Conservation (phyloP, 2,797 vertebrate species). For the Tauraco hartlaubi region DNA sequence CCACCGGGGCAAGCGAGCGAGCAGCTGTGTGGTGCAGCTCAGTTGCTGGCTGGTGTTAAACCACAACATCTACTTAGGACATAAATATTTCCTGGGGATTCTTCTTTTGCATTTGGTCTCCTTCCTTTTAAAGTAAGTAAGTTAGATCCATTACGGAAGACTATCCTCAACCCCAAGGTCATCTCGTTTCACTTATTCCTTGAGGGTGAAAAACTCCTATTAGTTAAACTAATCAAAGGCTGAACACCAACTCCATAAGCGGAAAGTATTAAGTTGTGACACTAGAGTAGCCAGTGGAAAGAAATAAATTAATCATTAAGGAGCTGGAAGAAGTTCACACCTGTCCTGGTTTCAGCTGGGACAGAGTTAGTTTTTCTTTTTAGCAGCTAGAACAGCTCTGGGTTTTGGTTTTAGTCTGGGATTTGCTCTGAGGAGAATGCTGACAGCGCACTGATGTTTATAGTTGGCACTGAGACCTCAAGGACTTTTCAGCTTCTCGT, state of each 20-base stretch:
- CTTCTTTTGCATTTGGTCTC: neutral
- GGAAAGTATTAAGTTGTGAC: neutral
- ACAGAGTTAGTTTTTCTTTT: too few species aligned
- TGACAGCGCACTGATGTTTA: too few species aligned
- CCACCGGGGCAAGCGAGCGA: neutral
- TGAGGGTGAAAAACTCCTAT: neutral
- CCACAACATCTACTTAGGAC: neutral
- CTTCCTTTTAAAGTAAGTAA: neutral
- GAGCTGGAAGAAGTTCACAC: neutral
- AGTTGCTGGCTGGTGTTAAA: too few species aligned
- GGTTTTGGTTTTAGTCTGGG: too few species aligned
- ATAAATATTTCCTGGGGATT: neutral
- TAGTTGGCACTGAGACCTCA: too few species aligned
- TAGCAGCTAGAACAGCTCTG: too few species aligned
- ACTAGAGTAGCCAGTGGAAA: neutral
- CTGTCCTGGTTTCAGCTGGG: too few species aligned
- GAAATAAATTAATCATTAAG: neutral
- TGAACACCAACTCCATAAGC: fast-evolving
- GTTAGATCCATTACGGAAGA: neutral
- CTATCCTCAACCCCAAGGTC: neutral
- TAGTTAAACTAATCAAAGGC: neutral
- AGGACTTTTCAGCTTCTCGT: too few species aligned
- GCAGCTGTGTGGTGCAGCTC: neutral
- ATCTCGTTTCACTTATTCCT: neutral
- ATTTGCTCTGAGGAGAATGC: too few species aligned